Base-by-base conservation (phyloP, 1,140 invertebrate genomes). In the Euschistus heros region DNA sequence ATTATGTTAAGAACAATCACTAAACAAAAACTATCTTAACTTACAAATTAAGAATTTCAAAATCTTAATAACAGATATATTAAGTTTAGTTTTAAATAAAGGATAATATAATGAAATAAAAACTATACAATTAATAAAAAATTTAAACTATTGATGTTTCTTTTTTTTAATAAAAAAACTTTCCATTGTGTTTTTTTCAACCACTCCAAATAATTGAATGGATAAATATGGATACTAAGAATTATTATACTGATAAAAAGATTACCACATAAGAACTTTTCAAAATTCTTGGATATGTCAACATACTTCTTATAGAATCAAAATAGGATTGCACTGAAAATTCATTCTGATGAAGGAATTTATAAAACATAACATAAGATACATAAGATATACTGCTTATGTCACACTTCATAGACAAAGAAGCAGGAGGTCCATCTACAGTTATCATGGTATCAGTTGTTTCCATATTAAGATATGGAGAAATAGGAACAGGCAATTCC, bases 401-500 rank as follows among this genome's bases (percentile, higher is more conserved):
- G 44, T 69, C 47, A 2, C 66, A 20, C 10, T 70, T 72, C 10
- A 42, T 55, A 0, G 76, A 71, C 62, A 73, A 68, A 61, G 80
- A 79, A 1, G 83, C 79, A 24, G 82, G 77, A 63, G 85, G 82
- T 18, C 77, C 79, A 65, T 84, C 80, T 0, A 89, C 78, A 44
- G 71, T 74, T 5, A 86, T 76, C 42, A 80, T 77, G n/a, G 78
- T 73, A 55, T 78, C 70, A 37, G 72, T 78, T 42, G 79, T 76
- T 2, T 65, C 68, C 0, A 84, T 69, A 37, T 75, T 75, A 68
- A 87, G 76, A 71, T 80, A 89, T 10, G 88, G 86, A 20, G 85
- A 80, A 66, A 79, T 80, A 70, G 81, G 75, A n/a, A 83, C 74
- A 50, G 80, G 73, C 69, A 83, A 84, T 70, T 86, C 83, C 78